Evolutionary conservation across 2,113 vertebrate species (phyloP), one percentile per base, ranked within the genome.

Genomic region (Calyptommatus sinebrachiatus): DNA sequence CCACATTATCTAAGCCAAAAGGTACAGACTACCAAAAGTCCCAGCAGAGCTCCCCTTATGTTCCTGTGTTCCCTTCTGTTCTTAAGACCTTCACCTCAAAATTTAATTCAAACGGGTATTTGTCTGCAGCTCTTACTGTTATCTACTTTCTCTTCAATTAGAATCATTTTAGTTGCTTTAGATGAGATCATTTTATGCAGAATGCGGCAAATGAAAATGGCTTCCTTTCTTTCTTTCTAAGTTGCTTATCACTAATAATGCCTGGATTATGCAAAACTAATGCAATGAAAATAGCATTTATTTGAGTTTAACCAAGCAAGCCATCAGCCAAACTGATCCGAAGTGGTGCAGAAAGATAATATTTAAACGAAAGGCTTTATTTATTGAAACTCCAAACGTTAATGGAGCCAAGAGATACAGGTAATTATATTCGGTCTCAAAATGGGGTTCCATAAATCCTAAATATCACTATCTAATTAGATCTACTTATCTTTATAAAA

Each of bases 231-330:
- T 12, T 18, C 18, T 57, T 57, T 45, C 65, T 22, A 75, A 28
- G 68, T 41, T 12, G 31, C 50, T 31, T 53, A n/a, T 76, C 72
- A 45, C 70, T 73, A 69, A 85, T 76, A 84, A 91, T 80, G 73
- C 81, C 31, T 66, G 84, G 53, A 80, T 90, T 84, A 87, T 85
- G 80, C 68, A 85, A 88, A 91, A 80, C 50, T 78, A 73, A 53
- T 29, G 75, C 5, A 81, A 46, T 24, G 46, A 83, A 71, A 83
- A 74, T 45, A 83, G 77, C 83, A 78, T 78, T 86, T 90, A 67
- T 70, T 57, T 6, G n/a, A 85, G 12, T 73, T 90, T 80, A 81
- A 84, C 72, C 21, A 76, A 77, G 77, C 9, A 77, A 87, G 73
- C 81, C 7, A 48, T 75, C 81, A 62, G 79, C 73, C 65, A 65